These are phyloP conservation scores for Drosophila quinaria DNA, from an alignment of 2,888 invertebrate genomes.

Conservation along the genomic window DNA sequence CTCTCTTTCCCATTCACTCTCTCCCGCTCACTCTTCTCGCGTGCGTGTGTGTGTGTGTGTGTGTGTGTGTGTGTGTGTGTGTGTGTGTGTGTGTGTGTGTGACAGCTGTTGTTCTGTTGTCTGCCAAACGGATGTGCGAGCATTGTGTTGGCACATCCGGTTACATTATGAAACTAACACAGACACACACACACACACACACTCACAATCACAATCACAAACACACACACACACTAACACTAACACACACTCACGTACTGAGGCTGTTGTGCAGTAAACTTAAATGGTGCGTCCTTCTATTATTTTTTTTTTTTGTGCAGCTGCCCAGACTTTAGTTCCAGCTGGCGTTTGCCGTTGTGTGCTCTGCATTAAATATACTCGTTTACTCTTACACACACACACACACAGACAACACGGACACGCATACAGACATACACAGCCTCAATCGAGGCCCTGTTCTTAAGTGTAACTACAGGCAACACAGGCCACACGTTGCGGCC, in stretches of 20 bases:
- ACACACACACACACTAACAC: conserved; percentile 39
- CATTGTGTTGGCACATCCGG: conserved; percentile 81
- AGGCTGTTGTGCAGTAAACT: conserved; percentile 62
- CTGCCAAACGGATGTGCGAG: conserved; percentile 78
- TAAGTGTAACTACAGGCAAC: conserved; percentile 70
- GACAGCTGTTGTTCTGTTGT: conserved; percentile 78
- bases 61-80: conserved; percentile 61
- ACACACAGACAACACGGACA: conserved; percentile 5
- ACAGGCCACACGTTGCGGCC: conserved; percentile 72
- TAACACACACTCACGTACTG: conserved; percentile 22
- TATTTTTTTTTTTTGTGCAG: conserved; percentile 17
- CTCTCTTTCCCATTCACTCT: conserved; percentile 18
- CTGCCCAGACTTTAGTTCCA: conserved; percentile 34
- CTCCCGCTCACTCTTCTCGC: background rate
- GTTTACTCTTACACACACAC: conserved; percentile 37
- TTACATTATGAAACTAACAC: conserved; percentile 76
- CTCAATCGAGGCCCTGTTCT: conserved; percentile 44
- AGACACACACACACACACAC: conserved; percentile 36
- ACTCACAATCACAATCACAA: no score
- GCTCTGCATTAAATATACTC: conserved; percentile 63
- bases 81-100: conserved; percentile 53
- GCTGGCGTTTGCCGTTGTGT: conserved; percentile 47
- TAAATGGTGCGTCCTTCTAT: conserved; percentile 61
- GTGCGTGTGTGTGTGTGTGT: conserved; percentile 63
- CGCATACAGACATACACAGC: conserved; percentile 14